Percentiles rank a stretch among this genome's conserved stretches.
Evolutionary conservation across 2,888 invertebrate genomes (phyloP).

Genomic region (Heliconius sara): DNA sequence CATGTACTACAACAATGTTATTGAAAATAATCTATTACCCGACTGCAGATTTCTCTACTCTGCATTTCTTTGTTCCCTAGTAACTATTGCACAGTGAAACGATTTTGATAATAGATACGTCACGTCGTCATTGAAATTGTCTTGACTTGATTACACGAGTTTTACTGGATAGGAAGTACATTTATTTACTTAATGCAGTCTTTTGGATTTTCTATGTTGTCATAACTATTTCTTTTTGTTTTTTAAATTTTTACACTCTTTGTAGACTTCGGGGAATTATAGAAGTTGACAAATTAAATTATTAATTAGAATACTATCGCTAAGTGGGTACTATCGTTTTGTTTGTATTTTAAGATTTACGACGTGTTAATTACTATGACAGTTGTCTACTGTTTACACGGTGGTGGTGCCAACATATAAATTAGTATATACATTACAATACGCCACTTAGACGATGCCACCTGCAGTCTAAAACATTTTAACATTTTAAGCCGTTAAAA

Average conservation of each 20-base stretch:
- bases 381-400: neutral
- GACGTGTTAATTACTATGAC: conserved; percentile 6
- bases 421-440: conserved; percentile 3
- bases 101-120: too few relatives aligned
- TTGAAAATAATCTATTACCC: too few relatives aligned
- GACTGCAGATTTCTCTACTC: too few relatives aligned
- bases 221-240: neutral
- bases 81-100: too few relatives aligned
- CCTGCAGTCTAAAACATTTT: conserved; percentile 1
- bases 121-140: too few relatives aligned
- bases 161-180: too few relatives aligned
- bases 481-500: neutral
- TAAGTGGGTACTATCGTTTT: conserved; percentile 6
- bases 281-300: neutral
- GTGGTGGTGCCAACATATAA: neutral
- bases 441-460: neutral
- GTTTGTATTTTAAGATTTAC: neutral
- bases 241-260: neutral
- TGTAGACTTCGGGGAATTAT: neutral
- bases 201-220: too few relatives aligned
- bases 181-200: too few relatives aligned
- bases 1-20: too few relatives aligned
- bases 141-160: too few relatives aligned
- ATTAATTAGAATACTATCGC: conserved; percentile 3
- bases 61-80: too few relatives aligned